A percentile compares a stretch with the other conserved stretches of the same genome.
These are phyloP conservation scores for Chalcosyrphus nemorum DNA, from an alignment of 2,888 invertebrate genomes.

Conservation along the genomic window DNA sequence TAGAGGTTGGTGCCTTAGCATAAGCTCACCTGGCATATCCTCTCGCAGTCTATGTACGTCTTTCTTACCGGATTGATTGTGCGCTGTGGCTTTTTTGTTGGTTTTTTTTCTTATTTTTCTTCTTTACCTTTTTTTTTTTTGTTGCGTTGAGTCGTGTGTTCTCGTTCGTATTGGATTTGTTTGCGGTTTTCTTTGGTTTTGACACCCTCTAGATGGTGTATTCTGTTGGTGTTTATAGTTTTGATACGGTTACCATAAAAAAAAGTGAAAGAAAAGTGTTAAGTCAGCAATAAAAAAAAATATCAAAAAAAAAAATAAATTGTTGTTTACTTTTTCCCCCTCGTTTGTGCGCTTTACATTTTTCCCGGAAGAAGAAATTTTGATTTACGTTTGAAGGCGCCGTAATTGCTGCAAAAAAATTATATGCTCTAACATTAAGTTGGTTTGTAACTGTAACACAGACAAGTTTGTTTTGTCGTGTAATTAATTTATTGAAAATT, in stretches of 20 bases:
- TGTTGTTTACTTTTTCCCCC: constrained; percentile 12
- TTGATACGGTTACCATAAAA: constrained; percentile 21
- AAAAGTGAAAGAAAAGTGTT: constrained; percentile 22
- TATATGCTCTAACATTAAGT: constrained; percentile 32
- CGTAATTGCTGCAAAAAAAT: constrained; percentile 9
- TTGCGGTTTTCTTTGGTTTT: constrained; percentile 30
- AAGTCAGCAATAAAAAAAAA: neutral
- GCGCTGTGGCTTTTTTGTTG: constrained; percentile 74
- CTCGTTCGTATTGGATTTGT: constrained; percentile 43
- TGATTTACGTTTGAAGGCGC: constrained; percentile 18
- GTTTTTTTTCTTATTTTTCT: constrained; percentile 45
- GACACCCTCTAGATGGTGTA: constrained; percentile 19
- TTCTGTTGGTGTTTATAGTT: neutral
- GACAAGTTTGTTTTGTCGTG: constrained; percentile 51
- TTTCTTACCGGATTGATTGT: constrained; percentile 82
- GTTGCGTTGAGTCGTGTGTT: constrained; percentile 37
- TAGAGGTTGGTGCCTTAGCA: constrained; percentile 82
- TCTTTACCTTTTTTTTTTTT: constrained; percentile 36
- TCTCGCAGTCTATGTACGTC: constrained; percentile 82
- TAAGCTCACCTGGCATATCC: constrained; percentile 79
- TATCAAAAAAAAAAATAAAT: no score
- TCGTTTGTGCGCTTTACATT: neutral
- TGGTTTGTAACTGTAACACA: constrained; percentile 33
- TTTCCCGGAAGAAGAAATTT: constrained; percentile 42
- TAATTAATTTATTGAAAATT: constrained; percentile 22